Evolutionary conservation across 2,888 invertebrate genomes (phyloP).

Genomic region (Heliconius charithonia): DNA sequence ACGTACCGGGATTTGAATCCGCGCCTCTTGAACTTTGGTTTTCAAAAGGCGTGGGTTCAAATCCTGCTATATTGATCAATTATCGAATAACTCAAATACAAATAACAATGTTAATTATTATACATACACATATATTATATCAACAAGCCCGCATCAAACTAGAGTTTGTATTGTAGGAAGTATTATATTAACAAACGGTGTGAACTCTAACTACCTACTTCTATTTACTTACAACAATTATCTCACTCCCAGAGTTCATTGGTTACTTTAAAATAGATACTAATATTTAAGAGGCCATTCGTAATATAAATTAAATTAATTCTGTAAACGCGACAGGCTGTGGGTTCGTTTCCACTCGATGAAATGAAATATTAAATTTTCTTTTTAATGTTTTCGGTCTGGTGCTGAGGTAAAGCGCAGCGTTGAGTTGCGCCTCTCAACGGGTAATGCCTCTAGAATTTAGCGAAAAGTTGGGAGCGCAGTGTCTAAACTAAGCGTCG

Average conservation of each 20-base stretch:
- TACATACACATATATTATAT: conserved; percentile 6
- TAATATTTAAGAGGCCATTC: background rate
- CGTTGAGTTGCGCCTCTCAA: too few relatives aligned
- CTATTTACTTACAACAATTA: conserved; percentile 16
- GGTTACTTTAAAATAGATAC: background rate
- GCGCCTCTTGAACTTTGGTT: too few relatives aligned
- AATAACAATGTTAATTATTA: conserved; percentile 7
- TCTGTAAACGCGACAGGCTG: background rate
- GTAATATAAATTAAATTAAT: too few relatives aligned
- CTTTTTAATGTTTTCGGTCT: too few relatives aligned
- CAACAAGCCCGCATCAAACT: conserved; percentile 43
- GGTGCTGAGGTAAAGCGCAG: too few relatives aligned
- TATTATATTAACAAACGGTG: conserved; percentile 30
- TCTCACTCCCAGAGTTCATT: background rate
- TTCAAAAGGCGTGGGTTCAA: background rate
- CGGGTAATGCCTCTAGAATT: too few relatives aligned
- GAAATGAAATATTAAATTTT: too few relatives aligned
- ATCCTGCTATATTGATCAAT: background rate
- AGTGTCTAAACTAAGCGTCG: too few relatives aligned
- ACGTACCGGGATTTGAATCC: too few relatives aligned
- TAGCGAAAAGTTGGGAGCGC: too few relatives aligned
- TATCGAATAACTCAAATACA: background rate
- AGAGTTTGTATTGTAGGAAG: conserved; percentile 24
- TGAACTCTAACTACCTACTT: conserved; percentile 26
- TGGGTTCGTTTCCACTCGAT: background rate